Evolutionary conservation across 2,113 vertebrate species (phyloP).

Genomic region (Toxostoma redivivum): DNA sequence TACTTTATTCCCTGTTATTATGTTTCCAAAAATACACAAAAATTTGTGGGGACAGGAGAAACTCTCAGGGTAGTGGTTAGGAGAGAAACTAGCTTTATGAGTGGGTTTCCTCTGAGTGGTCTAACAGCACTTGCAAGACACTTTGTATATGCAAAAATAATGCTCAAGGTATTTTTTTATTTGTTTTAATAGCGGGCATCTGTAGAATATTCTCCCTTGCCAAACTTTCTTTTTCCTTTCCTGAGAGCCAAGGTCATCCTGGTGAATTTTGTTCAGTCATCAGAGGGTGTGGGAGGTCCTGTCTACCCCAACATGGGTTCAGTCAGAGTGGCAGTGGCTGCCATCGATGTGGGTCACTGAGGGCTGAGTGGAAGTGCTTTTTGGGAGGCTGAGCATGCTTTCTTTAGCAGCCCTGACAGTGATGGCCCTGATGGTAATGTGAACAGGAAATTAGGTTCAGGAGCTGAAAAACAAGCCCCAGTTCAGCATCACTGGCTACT

Average conservation of each 20-base stretch:
- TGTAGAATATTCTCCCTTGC: neutral
- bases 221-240: neutral
- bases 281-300: neutral
- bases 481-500: neutral
- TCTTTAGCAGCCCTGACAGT: neutral
- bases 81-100: neutral
- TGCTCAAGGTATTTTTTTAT: neutral
- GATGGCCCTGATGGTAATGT: neutral
- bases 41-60: conserved; percentile 16
- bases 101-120: neutral
- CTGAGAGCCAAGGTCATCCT: neutral
- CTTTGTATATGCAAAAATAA: neutral
- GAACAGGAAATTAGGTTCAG: neutral
- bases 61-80: neutral
- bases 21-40: neutral
- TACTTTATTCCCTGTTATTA: conserved; percentile 44
- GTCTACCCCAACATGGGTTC: neutral
- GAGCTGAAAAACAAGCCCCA: neutral
- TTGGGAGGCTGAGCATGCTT: neutral
- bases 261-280: neutral
- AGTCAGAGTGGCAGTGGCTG: neutral
- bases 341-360: neutral
- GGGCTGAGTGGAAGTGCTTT: neutral
- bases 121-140: neutral
- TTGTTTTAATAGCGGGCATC: neutral